Base-by-base conservation (phyloP, 2,113 vertebrate genomes). In the Drymodes brunneopygia region DNA sequence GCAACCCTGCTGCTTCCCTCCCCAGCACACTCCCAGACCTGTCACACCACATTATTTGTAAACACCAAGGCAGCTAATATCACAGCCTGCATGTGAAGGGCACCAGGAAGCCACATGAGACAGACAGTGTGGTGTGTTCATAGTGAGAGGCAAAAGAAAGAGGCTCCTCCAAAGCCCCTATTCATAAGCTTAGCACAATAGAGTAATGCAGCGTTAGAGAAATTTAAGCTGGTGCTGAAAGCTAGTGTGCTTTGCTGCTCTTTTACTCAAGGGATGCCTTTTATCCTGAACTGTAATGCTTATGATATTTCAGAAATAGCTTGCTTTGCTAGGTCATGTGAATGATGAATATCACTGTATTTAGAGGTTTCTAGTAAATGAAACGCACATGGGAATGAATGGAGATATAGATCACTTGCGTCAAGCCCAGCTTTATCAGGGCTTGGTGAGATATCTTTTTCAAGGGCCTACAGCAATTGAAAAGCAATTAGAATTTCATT, bases 401-500 rank as follows among this genome's bases (percentile, higher is more conserved):
- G 78, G 61, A 94, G 94, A 96, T 90, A 19, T 0, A 11, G 73
- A 97, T 96, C 92, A 64, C 72, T 90, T 93, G 70, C 65, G 84
- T 95, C 70, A 94, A 92, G 69, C 48, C 12, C 56, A 7, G 45
- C 61, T 66, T 92, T 95, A 91, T 92, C 94, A 65, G 25, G 38
- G 15, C 47, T 92, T 40, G 65, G 29, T 79, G 35, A 86, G 89
- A 61, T 87, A 84, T 95, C 72, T 94, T 73, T 91, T 93, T 87
- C 86, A 95, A 84, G 92, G 88, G 75, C 94, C 71, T 65, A 67
- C 27, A 88, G 82, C 85, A 87, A 35, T 65, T 60, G 81, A 75
- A 94, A 93, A 87, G 84, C 35, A 82, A 81, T 96, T 88, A 95
- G 75, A 40, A 81, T 92, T 64, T 70, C 35, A 65, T 83, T 96